Evolutionary conservation across 2,113 vertebrate genomes (phyloP).

Genomic region (Phaetusa simplex): DNA sequence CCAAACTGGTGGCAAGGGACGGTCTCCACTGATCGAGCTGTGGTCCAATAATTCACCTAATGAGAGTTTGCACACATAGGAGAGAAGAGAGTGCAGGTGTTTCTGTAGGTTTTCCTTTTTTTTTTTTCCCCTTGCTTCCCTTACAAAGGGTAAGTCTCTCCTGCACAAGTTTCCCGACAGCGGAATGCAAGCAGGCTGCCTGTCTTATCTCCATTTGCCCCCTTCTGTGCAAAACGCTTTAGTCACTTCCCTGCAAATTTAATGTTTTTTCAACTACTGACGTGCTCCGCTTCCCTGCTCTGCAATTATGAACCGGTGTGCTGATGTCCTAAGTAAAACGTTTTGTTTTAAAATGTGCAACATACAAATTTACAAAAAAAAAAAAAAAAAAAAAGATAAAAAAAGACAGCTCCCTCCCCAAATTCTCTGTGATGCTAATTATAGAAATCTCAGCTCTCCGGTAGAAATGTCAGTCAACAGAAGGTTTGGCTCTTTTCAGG

Average conservation of each 20-base stretch:
- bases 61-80: neutral
- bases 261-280: constrained; percentile 10
- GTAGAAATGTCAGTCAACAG: neutral
- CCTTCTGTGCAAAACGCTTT: constrained; percentile 50
- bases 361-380: neutral
- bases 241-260: constrained; percentile 35
- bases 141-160: neutral
- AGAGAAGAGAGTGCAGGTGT: neutral
- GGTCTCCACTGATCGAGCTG: neutral
- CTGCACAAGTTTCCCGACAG: neutral
- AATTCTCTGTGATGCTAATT: neutral
- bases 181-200: neutral
- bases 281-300: neutral
- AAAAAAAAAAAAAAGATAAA: neutral
- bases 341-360: constrained; percentile 4
- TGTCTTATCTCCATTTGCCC: constrained; percentile 48
- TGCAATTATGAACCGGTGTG: neutral
- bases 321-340: neutral
- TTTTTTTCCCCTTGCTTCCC: fast-evolving
- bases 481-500: neutral
- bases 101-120: neutral
- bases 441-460: neutral
- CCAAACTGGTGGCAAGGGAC: fast-evolving
- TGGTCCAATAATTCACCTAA: neutral
- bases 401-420: neutral